Base-by-base conservation (phyloP, 2,113 vertebrate species). In the Pyxicephalus adspersus region DNA sequence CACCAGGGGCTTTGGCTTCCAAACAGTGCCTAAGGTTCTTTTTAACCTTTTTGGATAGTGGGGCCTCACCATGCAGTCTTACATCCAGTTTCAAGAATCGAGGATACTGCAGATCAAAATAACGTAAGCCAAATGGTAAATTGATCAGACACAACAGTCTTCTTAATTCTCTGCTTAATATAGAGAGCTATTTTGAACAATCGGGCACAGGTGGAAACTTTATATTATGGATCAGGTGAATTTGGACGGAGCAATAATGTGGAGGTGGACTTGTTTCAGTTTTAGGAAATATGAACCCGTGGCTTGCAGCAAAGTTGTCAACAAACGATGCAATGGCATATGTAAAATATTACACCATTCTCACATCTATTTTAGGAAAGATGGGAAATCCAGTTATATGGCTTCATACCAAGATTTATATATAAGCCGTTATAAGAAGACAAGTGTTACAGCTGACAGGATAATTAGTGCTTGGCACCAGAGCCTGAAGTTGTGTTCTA, bases 321-420 rank as follows among this genome's bases (percentile, higher is more conserved):
- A 73, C 20, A 73, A 73, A 73, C 23, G 26, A 73, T 58, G 52
- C 19, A n/a, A 15, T 28, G 18, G 19, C 26, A 57, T 52, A 73
- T 73, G 50, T 73, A 13, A 58, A 50, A 55, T 57, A 29, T 57
- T 52, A 18, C 52, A 73, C 26, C 18, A 52, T 31, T 34, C 29
- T 29, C 18, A 13, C 16, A 64, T 55, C 63, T 66, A 66, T 77
- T 66, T 77, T 64, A 77, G 57, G 51, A 2, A 34, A 55, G 18
- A 50, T 17, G 54, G 15, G 38, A 77, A 26, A 11, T 65, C 20
- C 76, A 77, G 22, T 26, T 65, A 4, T 58, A 54, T 78, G 76
- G 76, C 76, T 18, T 22, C 4, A 3, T 57, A 29, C 76, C 76
- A 67, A 25, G 15, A n/a, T 25, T 29, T 66, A 66, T 55, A 66